Conservation (phyloP, 2,888 invertebrate species). For the Hoplodrina blanda region DNA sequence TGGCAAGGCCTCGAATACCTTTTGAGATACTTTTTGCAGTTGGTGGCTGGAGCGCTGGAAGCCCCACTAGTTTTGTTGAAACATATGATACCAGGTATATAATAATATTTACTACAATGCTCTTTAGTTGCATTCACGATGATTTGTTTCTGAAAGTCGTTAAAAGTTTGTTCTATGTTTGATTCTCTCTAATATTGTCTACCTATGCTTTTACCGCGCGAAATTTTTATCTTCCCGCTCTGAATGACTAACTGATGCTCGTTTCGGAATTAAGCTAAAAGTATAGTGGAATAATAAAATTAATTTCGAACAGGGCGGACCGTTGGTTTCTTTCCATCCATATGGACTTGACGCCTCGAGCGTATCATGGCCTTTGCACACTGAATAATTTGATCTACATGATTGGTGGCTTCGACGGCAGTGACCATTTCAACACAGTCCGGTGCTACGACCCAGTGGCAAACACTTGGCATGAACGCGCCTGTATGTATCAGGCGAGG, state of each 20-base stretch:
- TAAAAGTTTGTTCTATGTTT: not conserved
- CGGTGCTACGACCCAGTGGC: slow-evolving; percentile 95
- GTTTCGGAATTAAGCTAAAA: not conserved
- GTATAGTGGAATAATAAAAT: not conserved
- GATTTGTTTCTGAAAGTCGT: not conserved
- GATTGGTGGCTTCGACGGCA: slow-evolving; percentile 96
- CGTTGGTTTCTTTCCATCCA: slow-evolving; percentile 94
- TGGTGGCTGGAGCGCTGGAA: slow-evolving; percentile 96
- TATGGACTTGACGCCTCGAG: slow-evolving; percentile 93
- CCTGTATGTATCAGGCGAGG: slow-evolving; percentile 95
- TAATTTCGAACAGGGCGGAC: slow-evolving; percentile 90
- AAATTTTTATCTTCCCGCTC: not conserved
- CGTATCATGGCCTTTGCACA: slow-evolving; percentile 95
- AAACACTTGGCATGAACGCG: slow-evolving; percentile 94
- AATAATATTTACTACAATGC: not conserved
- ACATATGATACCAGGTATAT: slow-evolving; percentile 94
- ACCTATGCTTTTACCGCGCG: not conserved
- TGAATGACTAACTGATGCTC: too few relatives aligned
- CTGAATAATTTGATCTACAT: slow-evolving; percentile 93
- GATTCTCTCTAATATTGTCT: slow-evolving; percentile 5
- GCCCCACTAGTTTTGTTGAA: slow-evolving; percentile 94
- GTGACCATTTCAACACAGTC: slow-evolving; percentile 94
- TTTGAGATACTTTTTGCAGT: slow-evolving; percentile 95
- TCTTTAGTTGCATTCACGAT: not conserved
- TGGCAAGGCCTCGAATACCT: slow-evolving; percentile 93